Evolutionary conservation across 2,797 vertebrate genomes (phyloP), one percentile per base, ranked within the genome.

Genomic region (Catamblyrhynchus diadema): DNA sequence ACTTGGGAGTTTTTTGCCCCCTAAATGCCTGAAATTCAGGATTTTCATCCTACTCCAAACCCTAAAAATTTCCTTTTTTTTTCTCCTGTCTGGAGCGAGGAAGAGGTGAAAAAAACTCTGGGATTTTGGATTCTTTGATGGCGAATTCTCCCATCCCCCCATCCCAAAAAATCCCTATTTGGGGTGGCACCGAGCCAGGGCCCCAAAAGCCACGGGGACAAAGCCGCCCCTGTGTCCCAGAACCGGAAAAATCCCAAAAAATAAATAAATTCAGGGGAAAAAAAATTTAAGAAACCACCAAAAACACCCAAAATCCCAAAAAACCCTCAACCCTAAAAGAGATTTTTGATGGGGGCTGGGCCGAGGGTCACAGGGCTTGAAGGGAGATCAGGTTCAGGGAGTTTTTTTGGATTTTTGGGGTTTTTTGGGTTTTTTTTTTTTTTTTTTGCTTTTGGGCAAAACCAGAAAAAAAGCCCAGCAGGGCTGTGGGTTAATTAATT

Each of bases 161-260:
- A 12, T 4, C 22, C 21, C 48, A 69, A 64, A 53, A 69, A 45
- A 8, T 5, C 33, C n/a, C 7, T 91, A 44, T 96, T 95, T 90
- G 61, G 70, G 78, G 57, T 92, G 94, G 94, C 88, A 61, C 22
- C 1, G 13, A 37, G 91, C 93, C 94, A 96, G 83, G 48, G 41
- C 82, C 86, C 60, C 48, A 54, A 70, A 61, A 64, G 45, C 35
- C 91, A 51, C 73, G 28, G 67, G 67, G 80, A 82, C 80, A 82
- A 82, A 82, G 80, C 28, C 0, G 30, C 33, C 24, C 80, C 80
- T 82, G 67, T 82, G 80, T 62, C 80, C 48, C 28, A 54, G 48
- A n/a, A 62, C 80, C 48, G 48, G 67, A 72, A 82, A 82, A 82
- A 62, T 45, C 57, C 39, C 39, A 10, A 61, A 7, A 82, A 82